A percentile compares a stretch with the other conserved stretches of the same genome.
Evolutionary conservation across 2,888 invertebrate species (phyloP).

Genomic region (Acronicta leporina): DNA sequence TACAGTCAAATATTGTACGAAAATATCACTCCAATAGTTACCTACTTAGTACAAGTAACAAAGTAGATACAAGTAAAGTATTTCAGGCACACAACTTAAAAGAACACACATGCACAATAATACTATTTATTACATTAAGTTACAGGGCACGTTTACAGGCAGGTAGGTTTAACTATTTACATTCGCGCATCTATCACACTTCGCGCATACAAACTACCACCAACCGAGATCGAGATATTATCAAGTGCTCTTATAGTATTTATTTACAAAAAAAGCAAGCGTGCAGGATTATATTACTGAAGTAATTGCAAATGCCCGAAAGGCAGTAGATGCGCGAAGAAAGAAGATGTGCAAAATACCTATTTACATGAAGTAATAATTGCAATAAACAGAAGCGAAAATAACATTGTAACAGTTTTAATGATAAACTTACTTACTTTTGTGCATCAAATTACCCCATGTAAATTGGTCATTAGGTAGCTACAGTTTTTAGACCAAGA

Average conservation of each 20-base stretch:
- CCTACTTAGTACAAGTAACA: too few species aligned
- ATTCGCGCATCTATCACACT: conserved; percentile 8
- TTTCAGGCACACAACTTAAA: conserved; percentile 1
- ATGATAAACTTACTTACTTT: too few species aligned
- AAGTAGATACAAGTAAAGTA: conserved; percentile 18
- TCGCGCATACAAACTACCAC: background rate
- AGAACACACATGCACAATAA: background rate
- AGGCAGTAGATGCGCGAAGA: conserved; percentile 13
- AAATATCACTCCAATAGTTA: background rate
- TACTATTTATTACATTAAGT: conserved; percentile 3
- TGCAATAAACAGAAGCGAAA: background rate
- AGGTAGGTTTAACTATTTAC: conserved; percentile 9
- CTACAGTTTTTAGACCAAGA: too few species aligned
- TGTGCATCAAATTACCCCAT: too few species aligned
- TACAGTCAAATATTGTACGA: conserved; percentile 17
- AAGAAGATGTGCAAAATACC: conserved; percentile 20
- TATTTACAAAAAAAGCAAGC: conserved; percentile 2
- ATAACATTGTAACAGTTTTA: background rate
- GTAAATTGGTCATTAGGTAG: background rate
- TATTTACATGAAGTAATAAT: conserved; percentile 1
- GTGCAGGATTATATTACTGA: background rate
- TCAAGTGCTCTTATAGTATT: background rate
- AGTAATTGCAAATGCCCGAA: conserved; percentile 19
- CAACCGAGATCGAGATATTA: background rate
- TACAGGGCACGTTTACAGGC: conserved; percentile 19